These are phyloP conservation scores for Scaptodrosophila latifasciaeformis DNA, from an alignment of 2,888 invertebrate species.

Conservation along the genomic window DNA sequence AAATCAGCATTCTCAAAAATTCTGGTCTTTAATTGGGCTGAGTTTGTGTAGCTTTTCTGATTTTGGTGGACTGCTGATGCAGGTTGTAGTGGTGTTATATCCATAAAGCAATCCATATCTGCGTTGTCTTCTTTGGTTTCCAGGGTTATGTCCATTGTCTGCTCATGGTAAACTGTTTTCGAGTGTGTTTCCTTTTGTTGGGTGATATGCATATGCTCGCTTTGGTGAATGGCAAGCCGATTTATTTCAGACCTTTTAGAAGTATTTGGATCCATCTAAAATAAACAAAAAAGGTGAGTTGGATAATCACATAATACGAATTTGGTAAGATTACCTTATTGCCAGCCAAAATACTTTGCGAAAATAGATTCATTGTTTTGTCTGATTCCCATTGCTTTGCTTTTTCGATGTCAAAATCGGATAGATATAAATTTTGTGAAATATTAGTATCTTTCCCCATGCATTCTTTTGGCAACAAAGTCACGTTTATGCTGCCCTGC, in stretches of 20 bases:
- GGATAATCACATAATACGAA: no score
- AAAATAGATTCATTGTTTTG: constrained; percentile 47
- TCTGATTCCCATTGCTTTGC: constrained; percentile 28
- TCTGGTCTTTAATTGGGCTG: constrained; percentile 25
- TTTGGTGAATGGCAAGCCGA: not conserved
- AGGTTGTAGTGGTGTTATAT: constrained; percentile 17
- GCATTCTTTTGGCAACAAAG: constrained; percentile 40
- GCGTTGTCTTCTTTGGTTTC: not conserved
- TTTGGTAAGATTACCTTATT: no score
- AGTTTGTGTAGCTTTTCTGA: not conserved
- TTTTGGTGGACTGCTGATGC: no score
- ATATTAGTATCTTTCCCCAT: not conserved
- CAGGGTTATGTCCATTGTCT: not conserved
- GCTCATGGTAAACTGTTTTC: not conserved
- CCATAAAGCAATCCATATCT: constrained; percentile 14
- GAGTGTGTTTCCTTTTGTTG: not conserved
- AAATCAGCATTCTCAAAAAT: constrained; percentile 27
- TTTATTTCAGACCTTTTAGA: not conserved
- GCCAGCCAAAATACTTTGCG: no score
- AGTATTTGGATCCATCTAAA: no score
- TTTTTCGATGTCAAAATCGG: constrained; percentile 24
- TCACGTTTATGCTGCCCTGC: constrained; percentile 45
- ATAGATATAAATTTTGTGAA: constrained; percentile 32
- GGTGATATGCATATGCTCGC: not conserved
- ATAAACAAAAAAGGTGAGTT: no score